Evolutionary conservation across 2,113 vertebrate species (phyloP).

Genomic region (Siniperca knerii): DNA sequence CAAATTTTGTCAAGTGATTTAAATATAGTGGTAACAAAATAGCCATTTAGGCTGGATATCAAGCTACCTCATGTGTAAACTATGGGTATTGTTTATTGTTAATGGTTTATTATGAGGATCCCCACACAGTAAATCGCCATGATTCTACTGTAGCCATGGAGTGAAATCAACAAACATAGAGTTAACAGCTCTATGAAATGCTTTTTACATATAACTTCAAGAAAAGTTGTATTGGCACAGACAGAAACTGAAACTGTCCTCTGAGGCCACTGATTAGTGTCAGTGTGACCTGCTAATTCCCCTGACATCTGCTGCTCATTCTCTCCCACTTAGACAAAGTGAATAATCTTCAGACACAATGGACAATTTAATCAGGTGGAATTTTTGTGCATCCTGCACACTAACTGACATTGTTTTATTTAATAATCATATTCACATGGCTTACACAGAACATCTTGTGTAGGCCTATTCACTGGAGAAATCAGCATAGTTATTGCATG

Average conservation of each 20-base stretch:
- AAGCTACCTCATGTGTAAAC: not conserved
- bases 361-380: constrained; percentile 46
- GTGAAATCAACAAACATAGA: not conserved
- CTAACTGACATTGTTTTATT: constrained; percentile 34
- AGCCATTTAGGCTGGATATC: not conserved
- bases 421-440: constrained; percentile 41
- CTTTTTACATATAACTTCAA: not conserved
- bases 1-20: not conserved
- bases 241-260: constrained; percentile 7
- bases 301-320: constrained; percentile 58
- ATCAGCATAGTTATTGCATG: not conserved
- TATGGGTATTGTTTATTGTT: not conserved
- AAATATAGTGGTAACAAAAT: not conserved
- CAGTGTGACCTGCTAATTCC: constrained; percentile 39
- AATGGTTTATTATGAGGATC: not conserved
- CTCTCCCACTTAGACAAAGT: constrained; percentile 62
- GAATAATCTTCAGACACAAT: constrained; percentile 66
- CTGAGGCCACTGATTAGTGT: constrained; percentile 6
- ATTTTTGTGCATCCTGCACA: not conserved
- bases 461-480: constrained; percentile 9
- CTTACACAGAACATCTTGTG: constrained; percentile 7
- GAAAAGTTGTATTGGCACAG: not conserved
- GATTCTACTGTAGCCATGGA: not conserved
- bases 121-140: not conserved
- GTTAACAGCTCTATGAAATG: not conserved